phyloP scores from a whole-genome alignment of 2,888 invertebrate genomes.

The Zele albiditarsus region DNA sequence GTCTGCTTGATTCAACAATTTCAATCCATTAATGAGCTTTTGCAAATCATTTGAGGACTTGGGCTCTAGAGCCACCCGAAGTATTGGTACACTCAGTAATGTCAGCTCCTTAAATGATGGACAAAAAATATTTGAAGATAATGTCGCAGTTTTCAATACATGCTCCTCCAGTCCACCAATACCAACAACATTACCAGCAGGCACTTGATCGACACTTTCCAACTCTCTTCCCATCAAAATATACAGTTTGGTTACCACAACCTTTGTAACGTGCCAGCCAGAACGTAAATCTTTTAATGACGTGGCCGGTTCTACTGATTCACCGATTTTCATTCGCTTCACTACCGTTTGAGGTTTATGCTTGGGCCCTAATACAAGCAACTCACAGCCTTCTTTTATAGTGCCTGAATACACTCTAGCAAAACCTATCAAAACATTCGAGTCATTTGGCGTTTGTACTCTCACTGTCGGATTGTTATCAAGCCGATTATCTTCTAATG shows the following conservation, averaged over 20 bases:
- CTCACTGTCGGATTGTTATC: slow-evolving; percentile 35
- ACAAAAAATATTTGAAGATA: slow-evolving; percentile 86
- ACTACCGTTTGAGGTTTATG: slow-evolving; percentile 84
- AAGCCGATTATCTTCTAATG: not conserved
- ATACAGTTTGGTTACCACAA: slow-evolving; percentile 84
- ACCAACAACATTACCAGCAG: slow-evolving; percentile 93
- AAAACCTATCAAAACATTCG: slow-evolving; percentile 89
- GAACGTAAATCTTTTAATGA: slow-evolving; percentile 78
- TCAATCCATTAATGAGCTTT: slow-evolving; percentile 83
- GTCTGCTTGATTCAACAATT: slow-evolving; percentile 93
- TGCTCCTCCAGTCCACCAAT: slow-evolving; percentile 90
- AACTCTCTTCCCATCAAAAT: slow-evolving; percentile 95
- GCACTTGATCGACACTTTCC: slow-evolving; percentile 83
- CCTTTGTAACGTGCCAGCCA: slow-evolving; percentile 80
- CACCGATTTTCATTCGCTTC: slow-evolving; percentile 69
- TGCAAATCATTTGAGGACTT: slow-evolving; percentile 85
- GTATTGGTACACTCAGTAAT: slow-evolving; percentile 87
- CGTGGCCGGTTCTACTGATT: slow-evolving; percentile 73
- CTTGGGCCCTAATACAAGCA: slow-evolving; percentile 91
- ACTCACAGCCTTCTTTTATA: slow-evolving; percentile 82
- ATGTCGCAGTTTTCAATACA: slow-evolving; percentile 91
- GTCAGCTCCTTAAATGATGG: slow-evolving; percentile 91
- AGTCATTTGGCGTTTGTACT: slow-evolving; percentile 51
- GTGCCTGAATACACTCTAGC: slow-evolving; percentile 94
- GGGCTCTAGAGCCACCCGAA: slow-evolving; percentile 95